Conservation (phyloP, 1,140 invertebrate species). For the Lordiphosa stackelbergi region DNA sequence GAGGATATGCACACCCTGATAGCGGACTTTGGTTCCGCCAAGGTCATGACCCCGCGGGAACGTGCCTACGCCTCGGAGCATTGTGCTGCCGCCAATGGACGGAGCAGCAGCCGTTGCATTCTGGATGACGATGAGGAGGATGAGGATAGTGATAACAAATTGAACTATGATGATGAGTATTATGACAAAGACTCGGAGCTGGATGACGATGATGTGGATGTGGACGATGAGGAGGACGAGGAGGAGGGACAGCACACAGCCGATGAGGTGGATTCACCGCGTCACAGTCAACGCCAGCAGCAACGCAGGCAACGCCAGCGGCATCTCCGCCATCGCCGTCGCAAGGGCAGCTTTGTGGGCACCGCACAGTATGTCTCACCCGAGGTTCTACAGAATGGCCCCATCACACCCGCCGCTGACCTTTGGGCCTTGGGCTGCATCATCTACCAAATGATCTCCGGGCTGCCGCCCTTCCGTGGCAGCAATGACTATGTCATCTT, state of each 20-base stretch:
- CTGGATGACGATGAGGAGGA: slow-evolving; percentile 67
- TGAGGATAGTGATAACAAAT: slow-evolving; percentile 30
- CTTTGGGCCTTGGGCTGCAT: slow-evolving; percentile 99
- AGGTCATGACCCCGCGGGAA: slow-evolving; percentile 82
- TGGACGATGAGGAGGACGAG: slow-evolving; percentile 26
- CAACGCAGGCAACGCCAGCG: slow-evolving; percentile 10
- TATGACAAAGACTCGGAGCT: slow-evolving; percentile 36
- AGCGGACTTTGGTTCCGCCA: slow-evolving; percentile 98
- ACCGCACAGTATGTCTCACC: slow-evolving; percentile 99
- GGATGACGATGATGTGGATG: slow-evolving; percentile 38
- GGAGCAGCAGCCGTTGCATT: slow-evolving; percentile 23
- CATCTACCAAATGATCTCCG: slow-evolving; percentile 97
- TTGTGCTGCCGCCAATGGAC: slow-evolving; percentile 22
- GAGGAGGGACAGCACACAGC: slow-evolving; percentile 22
- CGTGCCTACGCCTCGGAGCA: slow-evolving; percentile 59
- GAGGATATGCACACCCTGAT: slow-evolving; percentile 98
- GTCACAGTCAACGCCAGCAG: slow-evolving; percentile 15
- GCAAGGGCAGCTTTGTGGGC: slow-evolving; percentile 96
- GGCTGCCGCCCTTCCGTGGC: slow-evolving; percentile 93
- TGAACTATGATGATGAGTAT: slow-evolving; percentile 51
- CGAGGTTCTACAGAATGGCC: slow-evolving; percentile 92
- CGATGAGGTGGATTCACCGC: slow-evolving; percentile 42
- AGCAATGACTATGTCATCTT: slow-evolving; percentile 98
- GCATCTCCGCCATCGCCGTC: slow-evolving; percentile 44
- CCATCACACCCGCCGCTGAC: slow-evolving; percentile 89